Evolutionary conservation across 2,888 invertebrate species (phyloP), one percentile per base, ranked within the genome.

Genomic region (Drosophila colorata): DNA sequence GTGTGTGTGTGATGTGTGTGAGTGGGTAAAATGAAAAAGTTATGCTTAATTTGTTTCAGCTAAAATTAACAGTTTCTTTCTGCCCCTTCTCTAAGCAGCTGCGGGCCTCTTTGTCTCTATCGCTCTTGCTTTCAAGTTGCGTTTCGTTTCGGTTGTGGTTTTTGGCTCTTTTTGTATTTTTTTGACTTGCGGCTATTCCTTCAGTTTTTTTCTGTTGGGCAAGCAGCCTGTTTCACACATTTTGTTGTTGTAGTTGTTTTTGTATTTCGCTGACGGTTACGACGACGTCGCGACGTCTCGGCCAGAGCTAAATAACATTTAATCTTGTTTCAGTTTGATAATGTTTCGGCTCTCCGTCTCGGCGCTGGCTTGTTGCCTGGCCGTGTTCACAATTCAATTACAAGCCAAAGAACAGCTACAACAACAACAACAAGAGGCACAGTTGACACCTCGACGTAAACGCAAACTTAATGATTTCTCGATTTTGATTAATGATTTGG

Each of bases 311-410:
- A 56, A 60, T 44, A 64, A 53, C 63, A 73, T 84, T 80, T 80
- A 69, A 80, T 69, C 80, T 71, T 64, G 80, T 70, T 80, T 69
- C 58, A 53, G 38, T 59, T 66, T 69, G 56, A 57, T 60, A 61
- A 59, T 60, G 59, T 52, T 35, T 38, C 28, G 47, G 47, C 43
- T 64, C 51, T 56, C 14, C n/a, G 31, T 13, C 46, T 18, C 58
- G 44, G 31, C 23, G 31, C 25, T 55, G 33, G 53, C 31, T 33
- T 43, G 53, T 53, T 60, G 57, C 23, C 35, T 14, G 48, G 41
- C 18, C 69, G 46, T 87, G 84, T 88, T 88, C 82, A 83, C 87
- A 82, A 88, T 82, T 82, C 86, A 82, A 82, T 82, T 88, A 82
- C 88, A 82, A 85, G 68, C 40, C 44, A 55, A 69, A 69, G 78